Evolutionary conservation across 2,888 invertebrate genomes (phyloP), one percentile per base, ranked within the genome.

Genomic region (Adelognathus sp.): DNA sequence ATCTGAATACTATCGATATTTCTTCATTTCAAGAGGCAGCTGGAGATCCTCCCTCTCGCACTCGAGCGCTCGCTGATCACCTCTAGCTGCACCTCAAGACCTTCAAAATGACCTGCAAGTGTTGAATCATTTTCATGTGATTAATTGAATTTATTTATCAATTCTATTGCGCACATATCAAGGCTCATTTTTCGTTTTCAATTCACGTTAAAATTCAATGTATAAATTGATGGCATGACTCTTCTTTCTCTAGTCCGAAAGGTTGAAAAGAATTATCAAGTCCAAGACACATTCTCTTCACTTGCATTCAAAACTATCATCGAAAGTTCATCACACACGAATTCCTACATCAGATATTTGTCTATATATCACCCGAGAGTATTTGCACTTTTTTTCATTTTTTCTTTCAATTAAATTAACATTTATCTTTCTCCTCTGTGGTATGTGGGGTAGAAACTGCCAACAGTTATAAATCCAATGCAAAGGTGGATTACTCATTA

Each of bases 401-500:
- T 16, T 50, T 18, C 1, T 16, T 9, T 18, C 29, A 9, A n/a
- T 16, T 1, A 27, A 33, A 56, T 73, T 69, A 21, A 27, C 56
- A 73, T 52, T 56, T 69, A 69, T 73, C 60, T 58, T 64, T 78
- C 58, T 58, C 69, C 60, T 70, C 31, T 60, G 9, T 64, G 63
- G 69, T 70, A 74, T 70, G 64, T 64, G 52, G 41, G 33, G 33
- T 44, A 44, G 50, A 31, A 24, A 24, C 61, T 14, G 18, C 63
- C 11, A 61, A 33, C 56, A 18, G 24, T 58, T 63, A 63, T 46
- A 52, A 63, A 71, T 71, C 60, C 41, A 75, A 54, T 64, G 75
- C 70, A 76, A 82, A 79, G 82, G 82, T 81, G 82, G 81, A 82
- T 82, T 79, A 77, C 81, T 81, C 79, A 82, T 82, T 82, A 79